Percentiles rank a stretch among this genome's conserved stretches.
These are phyloP conservation scores for Sinocyclocheilus maitianheensis DNA, from an alignment of 2,113 vertebrate species.

Conservation along the genomic window DNA sequence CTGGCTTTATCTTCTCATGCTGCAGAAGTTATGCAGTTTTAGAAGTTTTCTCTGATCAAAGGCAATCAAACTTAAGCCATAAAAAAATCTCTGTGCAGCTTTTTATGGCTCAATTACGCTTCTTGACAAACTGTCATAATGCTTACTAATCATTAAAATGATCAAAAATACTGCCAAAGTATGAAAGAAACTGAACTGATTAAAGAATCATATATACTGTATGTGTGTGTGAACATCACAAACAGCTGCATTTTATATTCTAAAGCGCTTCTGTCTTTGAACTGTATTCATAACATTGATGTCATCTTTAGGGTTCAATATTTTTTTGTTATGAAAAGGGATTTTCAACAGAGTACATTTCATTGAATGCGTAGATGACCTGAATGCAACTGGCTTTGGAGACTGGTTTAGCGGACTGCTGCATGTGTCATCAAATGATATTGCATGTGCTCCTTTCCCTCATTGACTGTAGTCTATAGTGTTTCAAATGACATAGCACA, in stretches of 20 bases:
- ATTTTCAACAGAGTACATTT: not conserved
- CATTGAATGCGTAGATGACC: not conserved
- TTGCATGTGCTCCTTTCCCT: constrained; percentile 32
- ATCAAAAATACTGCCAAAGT: not conserved
- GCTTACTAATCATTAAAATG: constrained; percentile 11
- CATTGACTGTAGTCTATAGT: constrained; percentile 33
- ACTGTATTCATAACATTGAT: not conserved
- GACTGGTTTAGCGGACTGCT: not conserved
- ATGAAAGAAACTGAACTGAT: not conserved
- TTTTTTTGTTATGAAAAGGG: constrained; percentile 14
- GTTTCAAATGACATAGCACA: constrained; percentile 31
- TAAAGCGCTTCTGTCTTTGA: constrained; percentile 2
- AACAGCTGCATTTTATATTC: constrained; percentile 19
- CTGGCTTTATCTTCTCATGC: constrained; percentile 22
- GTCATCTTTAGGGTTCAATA: not conserved
- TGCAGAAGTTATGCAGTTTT: constrained; percentile 4
- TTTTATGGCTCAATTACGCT: constrained; percentile 16
- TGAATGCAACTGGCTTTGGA: not conserved
- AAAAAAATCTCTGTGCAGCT: not conserved
- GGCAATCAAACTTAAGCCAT: not conserved
- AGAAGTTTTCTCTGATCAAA: constrained; percentile 31
- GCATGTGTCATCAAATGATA: constrained; percentile 11
- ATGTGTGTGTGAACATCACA: not conserved
- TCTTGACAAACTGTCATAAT: constrained; percentile 14
- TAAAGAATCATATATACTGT: not conserved